Percentiles rank a stretch among this genome's conserved stretches.
phyloP scores from a whole-genome alignment of 2,113 vertebrate genomes.

The Ahaetulla prasina region DNA sequence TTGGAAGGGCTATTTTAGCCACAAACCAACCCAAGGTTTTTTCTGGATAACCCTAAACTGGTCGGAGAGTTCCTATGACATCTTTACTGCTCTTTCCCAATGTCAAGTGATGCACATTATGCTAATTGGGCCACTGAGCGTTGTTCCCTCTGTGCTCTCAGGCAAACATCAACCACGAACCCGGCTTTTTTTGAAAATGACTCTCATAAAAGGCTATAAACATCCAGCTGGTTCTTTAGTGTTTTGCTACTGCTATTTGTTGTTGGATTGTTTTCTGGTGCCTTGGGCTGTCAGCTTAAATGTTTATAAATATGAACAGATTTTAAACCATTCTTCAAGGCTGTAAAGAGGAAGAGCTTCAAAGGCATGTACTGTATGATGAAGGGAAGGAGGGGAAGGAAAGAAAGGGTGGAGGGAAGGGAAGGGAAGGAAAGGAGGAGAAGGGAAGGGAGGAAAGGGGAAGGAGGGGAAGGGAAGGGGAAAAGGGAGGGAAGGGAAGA shows the following conservation, averaged over 20 bases:
- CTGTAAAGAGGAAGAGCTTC: slow-evolving; percentile 16
- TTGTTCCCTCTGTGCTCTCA: not conserved
- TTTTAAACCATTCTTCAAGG: slow-evolving; percentile 1
- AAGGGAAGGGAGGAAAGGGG: too few relatives aligned
- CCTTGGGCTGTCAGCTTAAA: slow-evolving; percentile 51
- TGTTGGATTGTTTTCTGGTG: slow-evolving; percentile 44
- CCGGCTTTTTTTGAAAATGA: not conserved
- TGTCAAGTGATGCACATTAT: not conserved
- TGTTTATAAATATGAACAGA: not conserved
- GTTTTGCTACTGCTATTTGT: slow-evolving; percentile 32
- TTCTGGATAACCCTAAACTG: not conserved
- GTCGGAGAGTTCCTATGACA: not conserved
- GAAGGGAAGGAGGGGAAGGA: not conserved
- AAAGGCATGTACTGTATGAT: slow-evolving; percentile 22
- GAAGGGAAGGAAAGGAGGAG: too few relatives aligned
- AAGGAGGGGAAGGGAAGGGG: not conserved
- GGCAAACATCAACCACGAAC: not conserved
- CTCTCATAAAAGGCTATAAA: fast-evolving
- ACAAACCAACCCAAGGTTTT: not conserved
- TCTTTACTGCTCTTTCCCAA: not conserved
- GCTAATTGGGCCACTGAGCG: not conserved
- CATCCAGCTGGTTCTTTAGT: slow-evolving; percentile 15
- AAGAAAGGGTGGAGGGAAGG: too few relatives aligned
- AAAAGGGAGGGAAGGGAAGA: not conserved
- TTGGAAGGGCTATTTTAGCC: not conserved